Percentiles rank a stretch among this genome's conserved stretches.
Conservation (phyloP, 2,113 vertebrate species). For the Formicarius rufipectus region DNA sequence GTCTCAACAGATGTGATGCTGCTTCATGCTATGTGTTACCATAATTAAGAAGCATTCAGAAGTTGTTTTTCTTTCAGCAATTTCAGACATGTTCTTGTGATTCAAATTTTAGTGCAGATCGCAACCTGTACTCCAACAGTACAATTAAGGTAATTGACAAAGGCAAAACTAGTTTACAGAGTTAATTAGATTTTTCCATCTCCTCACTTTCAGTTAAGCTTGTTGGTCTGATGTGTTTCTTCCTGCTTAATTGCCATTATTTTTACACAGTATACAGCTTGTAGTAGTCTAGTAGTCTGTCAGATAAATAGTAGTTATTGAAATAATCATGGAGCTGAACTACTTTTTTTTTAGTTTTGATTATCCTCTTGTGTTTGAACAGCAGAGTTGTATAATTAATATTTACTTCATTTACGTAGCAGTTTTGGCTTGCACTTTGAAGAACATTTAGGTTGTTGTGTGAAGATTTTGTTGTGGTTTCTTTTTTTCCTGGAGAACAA, state of each 20-base stretch:
- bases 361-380: constrained; percentile 57
- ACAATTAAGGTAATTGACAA: constrained; percentile 77
- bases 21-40: background rate
- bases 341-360: constrained; percentile 51
- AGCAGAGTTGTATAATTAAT: constrained; percentile 57
- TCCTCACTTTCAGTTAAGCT: constrained; percentile 78
- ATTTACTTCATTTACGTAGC: constrained; percentile 42
- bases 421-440: constrained; percentile 46
- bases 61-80: background rate
- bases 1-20: background rate
- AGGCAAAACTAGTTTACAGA: constrained; percentile 78
- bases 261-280: constrained; percentile 44
- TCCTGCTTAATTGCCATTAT: constrained; percentile 65
- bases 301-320: constrained; percentile 56
- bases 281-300: background rate
- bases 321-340: constrained; percentile 50
- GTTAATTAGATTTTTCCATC: constrained; percentile 84
- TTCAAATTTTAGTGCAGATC: constrained; percentile 61
- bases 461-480: background rate
- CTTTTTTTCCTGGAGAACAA: background rate
- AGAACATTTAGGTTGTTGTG: background rate
- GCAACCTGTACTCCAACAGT: constrained; percentile 53
- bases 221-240: constrained; percentile 71
- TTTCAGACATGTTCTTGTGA: constrained; percentile 23
- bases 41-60: background rate